Evolutionary conservation across 2,113 vertebrate species (phyloP).

Genomic region (Argyrosomus japonicus): DNA sequence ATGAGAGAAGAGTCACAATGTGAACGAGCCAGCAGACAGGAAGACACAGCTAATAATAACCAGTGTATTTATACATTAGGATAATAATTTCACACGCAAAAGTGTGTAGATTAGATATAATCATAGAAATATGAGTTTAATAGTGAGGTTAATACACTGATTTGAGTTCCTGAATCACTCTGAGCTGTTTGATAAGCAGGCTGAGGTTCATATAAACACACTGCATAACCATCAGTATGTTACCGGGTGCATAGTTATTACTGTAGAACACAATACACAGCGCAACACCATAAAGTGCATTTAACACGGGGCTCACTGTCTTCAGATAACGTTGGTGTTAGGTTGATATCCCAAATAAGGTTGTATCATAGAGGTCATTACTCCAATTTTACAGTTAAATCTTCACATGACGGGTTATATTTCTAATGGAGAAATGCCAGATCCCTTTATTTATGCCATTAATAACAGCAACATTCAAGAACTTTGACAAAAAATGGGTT

Average conservation of each 20-base stretch:
- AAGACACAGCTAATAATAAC: neutral
- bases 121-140: neutral
- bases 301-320: neutral
- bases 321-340: neutral
- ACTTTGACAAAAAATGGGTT: neutral
- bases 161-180: conserved; percentile 2
- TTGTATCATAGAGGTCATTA: too few relatives aligned
- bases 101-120: neutral
- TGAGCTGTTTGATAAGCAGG: conserved; percentile 41
- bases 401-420: too few relatives aligned
- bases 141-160: neutral
- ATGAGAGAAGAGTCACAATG: neutral
- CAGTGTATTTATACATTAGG: neutral
- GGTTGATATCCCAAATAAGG: neutral
- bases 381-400: neutral
- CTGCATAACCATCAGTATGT: conserved; percentile 38
- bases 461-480: neutral
- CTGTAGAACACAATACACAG: neutral
- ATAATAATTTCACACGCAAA: neutral
- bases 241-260: neutral
- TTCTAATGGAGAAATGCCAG: neutral
- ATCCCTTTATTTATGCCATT: neutral
- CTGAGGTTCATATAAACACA: conserved; percentile 26
- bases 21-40: neutral
- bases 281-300: neutral